Evolutionary conservation across 1,140 invertebrate species (phyloP).

Genomic region (Drosophila santomea): DNA sequence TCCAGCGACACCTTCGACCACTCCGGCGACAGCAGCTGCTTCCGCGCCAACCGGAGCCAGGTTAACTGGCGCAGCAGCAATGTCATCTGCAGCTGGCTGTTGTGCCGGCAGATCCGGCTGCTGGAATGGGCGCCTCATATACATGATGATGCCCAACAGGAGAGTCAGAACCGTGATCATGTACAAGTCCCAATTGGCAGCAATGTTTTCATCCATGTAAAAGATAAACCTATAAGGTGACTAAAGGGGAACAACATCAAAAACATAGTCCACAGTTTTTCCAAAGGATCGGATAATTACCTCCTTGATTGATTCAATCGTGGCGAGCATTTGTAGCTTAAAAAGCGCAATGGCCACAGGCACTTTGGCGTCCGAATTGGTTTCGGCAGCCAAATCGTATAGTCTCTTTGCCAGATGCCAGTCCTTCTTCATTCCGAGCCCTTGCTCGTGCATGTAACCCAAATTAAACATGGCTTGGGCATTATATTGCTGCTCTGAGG

Average conservation of each 20-base stretch:
- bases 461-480: slow-evolving; percentile 99
- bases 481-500: slow-evolving; percentile 97
- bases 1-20: slow-evolving; percentile 2
- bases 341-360: slow-evolving; percentile 96
- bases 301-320: slow-evolving; percentile 89
- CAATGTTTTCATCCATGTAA: slow-evolving; percentile 89
- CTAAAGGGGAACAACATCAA: slow-evolving; percentile 76
- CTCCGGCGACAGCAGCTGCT: slow-evolving; percentile 1
- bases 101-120: slow-evolving; percentile 49
- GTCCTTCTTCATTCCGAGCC: slow-evolving; percentile 94
- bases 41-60: slow-evolving; percentile 21
- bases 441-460: slow-evolving; percentile 99
- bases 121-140: slow-evolving; percentile 89
- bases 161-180: slow-evolving; percentile 93
- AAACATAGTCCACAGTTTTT: neutral
- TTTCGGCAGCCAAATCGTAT: slow-evolving; percentile 98
- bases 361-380: slow-evolving; percentile 96
- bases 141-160: slow-evolving; percentile 92
- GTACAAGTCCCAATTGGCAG: slow-evolving; percentile 97
- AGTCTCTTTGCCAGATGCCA: slow-evolving; percentile 94
- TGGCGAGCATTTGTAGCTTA: slow-evolving; percentile 93
- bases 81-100: slow-evolving; percentile 39
- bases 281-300: slow-evolving; percentile 19
- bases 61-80: slow-evolving; percentile 38
- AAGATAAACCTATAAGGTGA: slow-evolving; percentile 88